Base-by-base conservation (phyloP, 2,797 vertebrate species). In the Steatocranus sp. region DNA sequence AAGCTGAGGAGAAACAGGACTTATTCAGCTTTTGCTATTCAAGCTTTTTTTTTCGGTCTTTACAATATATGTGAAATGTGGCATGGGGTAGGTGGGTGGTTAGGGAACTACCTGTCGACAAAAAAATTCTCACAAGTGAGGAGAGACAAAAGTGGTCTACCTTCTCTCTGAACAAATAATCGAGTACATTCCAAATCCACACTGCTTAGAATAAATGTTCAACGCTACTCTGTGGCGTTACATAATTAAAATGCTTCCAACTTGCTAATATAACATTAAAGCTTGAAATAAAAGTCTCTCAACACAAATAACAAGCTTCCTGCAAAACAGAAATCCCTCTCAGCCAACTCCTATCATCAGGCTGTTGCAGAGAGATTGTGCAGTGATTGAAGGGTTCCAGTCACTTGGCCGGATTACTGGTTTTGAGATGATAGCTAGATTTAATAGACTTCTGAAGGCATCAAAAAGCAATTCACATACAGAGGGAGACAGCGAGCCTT, bases 391-490 rank as follows among this genome's bases (percentile, higher is more conserved):
- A 92, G 85, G 88, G 91, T 93, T 94, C 89, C 83, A 89, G 88
- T 92, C 50, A 58, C 79, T 88, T 87, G 90, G 83, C 82, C 84
- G 91, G 93, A 95, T 95, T 94, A 94, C 89, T 88, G 88, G 83
- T 91, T 94, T 87, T 63, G 87, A 95, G 93, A 94, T 94, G 94
- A 94, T 91, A 84, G 89, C 88, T 18, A 93, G 87, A 94, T 95
- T 95, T 95, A 94, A 95, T 92, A 94, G 90, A 95, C 89, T 88
- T 89, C 81, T 68, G 86, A 82, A 48, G 68, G 17, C 68, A 84
- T 88, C 82, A 73, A 86, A 86, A 90, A 91, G 86, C 82, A 90
- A 91, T 92, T 89, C 84, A 61, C 41, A 89, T 75, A 63, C 80
- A 41, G 73, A 56, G 79, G 63, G 77, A 75, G 49, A 73, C 78